Percentiles rank a stretch among this genome's conserved stretches.
phyloP scores from a whole-genome alignment of 2,797 vertebrate species.

The Silurus aristotelis region DNA sequence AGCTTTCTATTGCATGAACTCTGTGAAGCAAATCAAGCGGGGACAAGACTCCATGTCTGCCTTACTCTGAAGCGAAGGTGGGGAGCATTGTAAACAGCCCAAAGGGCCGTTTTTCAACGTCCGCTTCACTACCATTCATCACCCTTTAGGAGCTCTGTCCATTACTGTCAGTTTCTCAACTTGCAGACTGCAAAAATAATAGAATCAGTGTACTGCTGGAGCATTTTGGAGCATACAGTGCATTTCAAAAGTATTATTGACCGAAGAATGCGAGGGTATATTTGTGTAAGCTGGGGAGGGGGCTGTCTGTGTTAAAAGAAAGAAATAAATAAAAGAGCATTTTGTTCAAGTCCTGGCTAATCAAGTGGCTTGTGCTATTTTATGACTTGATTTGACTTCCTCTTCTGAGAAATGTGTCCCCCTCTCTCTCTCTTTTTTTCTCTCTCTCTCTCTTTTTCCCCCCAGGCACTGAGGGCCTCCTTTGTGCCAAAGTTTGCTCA shows the following conservation, averaged over 20 bases:
- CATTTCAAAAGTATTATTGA: slow-evolving; percentile 44
- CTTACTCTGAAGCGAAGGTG: background rate
- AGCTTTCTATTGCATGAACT: slow-evolving; percentile 48
- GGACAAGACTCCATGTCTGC: background rate
- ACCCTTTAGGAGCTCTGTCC: slow-evolving; percentile 37
- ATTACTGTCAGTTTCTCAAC: slow-evolving; percentile 52
- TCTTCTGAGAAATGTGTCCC: slow-evolving; percentile 65
- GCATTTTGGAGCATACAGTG: slow-evolving; percentile 58
- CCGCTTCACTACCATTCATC: slow-evolving; percentile 59
- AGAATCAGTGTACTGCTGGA: slow-evolving; percentile 31
- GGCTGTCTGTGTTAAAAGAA: slow-evolving; percentile 50
- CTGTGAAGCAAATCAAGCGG: background rate
- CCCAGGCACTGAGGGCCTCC: slow-evolving; percentile 61
- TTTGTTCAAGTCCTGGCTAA: slow-evolving; percentile 68
- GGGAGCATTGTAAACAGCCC: background rate
- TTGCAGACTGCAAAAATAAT: slow-evolving; percentile 39
- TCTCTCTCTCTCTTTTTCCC: slow-evolving; percentile 20
- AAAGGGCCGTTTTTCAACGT: slow-evolving; percentile 48
- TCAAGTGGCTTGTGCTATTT: slow-evolving; percentile 66
- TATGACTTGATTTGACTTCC: slow-evolving; percentile 70
- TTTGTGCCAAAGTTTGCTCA: slow-evolving; percentile 72
- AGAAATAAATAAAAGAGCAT: slow-evolving; percentile 58
- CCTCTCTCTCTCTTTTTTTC: background rate
- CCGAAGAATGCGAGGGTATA: slow-evolving; percentile 23
- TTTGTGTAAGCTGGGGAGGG: slow-evolving; percentile 53